Evolutionary conservation across 2,113 vertebrate genomes (phyloP).

Genomic region (Ageneiosus marmoratus): DNA sequence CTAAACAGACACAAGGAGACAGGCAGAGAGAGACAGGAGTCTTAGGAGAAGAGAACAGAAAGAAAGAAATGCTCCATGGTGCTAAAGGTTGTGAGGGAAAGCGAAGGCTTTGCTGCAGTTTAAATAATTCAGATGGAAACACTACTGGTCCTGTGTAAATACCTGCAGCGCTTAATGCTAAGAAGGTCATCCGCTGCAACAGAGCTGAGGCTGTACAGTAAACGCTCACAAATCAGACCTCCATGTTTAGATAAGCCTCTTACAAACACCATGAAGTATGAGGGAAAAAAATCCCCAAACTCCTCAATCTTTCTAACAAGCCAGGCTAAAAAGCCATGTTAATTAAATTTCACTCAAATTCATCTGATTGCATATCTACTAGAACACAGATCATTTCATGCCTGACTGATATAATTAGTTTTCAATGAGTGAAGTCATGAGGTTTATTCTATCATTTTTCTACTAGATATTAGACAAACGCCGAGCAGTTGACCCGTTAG

Average conservation of each 20-base stretch:
- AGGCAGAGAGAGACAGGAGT: neutral
- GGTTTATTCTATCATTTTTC: neutral
- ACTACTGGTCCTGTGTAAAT: constrained; percentile 36
- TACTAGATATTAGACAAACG: neutral
- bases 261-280: neutral
- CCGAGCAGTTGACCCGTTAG: neutral
- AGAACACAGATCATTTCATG: neutral
- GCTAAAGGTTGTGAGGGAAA: constrained; percentile 13
- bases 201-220: neutral
- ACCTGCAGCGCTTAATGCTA: constrained; percentile 11
- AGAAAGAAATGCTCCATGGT: constrained; percentile 6
- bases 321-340: neutral
- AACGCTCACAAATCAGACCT: neutral
- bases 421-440: constrained; percentile 1
- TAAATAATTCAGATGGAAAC: constrained; percentile 74
- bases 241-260: neutral
- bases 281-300: neutral
- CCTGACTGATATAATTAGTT: constrained; percentile 2
- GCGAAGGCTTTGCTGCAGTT: constrained; percentile 50
- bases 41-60: neutral
- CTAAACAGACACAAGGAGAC: neutral
- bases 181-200: constrained; percentile 25
- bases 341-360: neutral
- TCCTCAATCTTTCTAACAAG: neutral
- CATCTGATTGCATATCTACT: neutral